Base-by-base conservation (phyloP, 1,140 invertebrate species). In the Polyergus mexicanus region DNA sequence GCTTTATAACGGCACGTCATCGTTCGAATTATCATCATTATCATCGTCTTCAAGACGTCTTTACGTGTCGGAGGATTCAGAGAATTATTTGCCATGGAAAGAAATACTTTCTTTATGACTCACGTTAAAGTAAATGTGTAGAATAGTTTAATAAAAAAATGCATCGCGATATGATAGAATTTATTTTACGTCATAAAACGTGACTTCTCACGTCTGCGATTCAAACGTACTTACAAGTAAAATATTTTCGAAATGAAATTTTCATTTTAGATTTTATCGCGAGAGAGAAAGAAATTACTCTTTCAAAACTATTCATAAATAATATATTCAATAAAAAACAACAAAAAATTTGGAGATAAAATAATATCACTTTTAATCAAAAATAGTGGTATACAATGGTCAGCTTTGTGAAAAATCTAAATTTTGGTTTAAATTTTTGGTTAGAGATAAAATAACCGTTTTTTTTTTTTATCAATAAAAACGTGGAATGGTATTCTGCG, bases 41-140 rank as follows among this genome's bases (percentile, higher is more conserved):
- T 60, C 25, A 1, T 71, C 16, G 54, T 72, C 35, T 80, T 69
- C 22, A 8, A 58, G 22, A 22, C 7, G 7, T 80, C 22, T 69
- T 6, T 28, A 41, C 1, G 22, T 80, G 11, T 77, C 58, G 51
- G 28, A 22, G 19, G 35, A 10, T 60, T 60, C n/a, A 38, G 44
- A 28, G 13, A 60, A 77, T 88, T 78, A 88, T 71, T 88, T 63
- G n/a, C 25, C 19, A 51, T 32, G 47, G 10, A 58, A 72, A 10
- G 16, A 51, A 58, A 44, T 56, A 16, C 32, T 84, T 62, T 71
- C 51, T 87, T 60, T 35, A n/a, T 47, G 10, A 6, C 1, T n/a
- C n/a, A 56, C 65, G 44, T 84, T 88, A 85, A 87, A 87, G 76
- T 76, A 81, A 65, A 72, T 63, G 71, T 41, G 56, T 28, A 11